phyloP scores from a whole-genome alignment of 2,888 invertebrate species.

The Leistus spinibarbis region DNA sequence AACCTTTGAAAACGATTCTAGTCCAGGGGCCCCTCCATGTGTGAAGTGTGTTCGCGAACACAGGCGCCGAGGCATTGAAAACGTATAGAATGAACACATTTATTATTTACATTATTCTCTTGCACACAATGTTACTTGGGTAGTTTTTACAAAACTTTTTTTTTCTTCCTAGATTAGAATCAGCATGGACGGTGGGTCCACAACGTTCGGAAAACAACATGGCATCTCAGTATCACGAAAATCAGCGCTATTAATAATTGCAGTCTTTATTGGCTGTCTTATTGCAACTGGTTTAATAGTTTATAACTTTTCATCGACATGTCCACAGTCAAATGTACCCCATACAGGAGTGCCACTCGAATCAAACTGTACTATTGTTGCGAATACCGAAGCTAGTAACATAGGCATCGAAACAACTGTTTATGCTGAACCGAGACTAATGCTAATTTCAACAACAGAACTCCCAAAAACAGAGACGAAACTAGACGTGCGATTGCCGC shows the following conservation, averaged over 20 bases:
- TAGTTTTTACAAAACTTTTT: background rate
- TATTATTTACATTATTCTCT: too few relatives aligned
- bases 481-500: constrained; percentile 73
- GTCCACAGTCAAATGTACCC: constrained; percentile 30
- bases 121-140: too few relatives aligned
- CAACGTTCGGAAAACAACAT: constrained; percentile 68
- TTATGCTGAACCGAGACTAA: constrained; percentile 29
- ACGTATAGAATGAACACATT: too few relatives aligned
- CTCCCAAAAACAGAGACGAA: constrained; percentile 50
- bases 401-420: constrained; percentile 28
- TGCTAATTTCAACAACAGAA: background rate
- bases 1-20: too few relatives aligned
- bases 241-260: constrained; percentile 65
- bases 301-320: constrained; percentile 68
- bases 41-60: too few relatives aligned
- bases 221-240: constrained; percentile 71
- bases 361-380: constrained; percentile 2
- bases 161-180: background rate
- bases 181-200: constrained; percentile 67
- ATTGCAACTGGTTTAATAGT: constrained; percentile 76
- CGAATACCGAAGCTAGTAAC: constrained; percentile 20
- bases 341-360: constrained; percentile 12
- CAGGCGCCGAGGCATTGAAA: too few relatives aligned
- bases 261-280: constrained; percentile 69
- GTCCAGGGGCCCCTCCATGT: too few relatives aligned